A percentile compares a stretch with the other conserved stretches of the same genome.
These are phyloP conservation scores for Cataglyphis hispanica DNA, from an alignment of 1,140 invertebrate genomes.

Conservation along the genomic window DNA sequence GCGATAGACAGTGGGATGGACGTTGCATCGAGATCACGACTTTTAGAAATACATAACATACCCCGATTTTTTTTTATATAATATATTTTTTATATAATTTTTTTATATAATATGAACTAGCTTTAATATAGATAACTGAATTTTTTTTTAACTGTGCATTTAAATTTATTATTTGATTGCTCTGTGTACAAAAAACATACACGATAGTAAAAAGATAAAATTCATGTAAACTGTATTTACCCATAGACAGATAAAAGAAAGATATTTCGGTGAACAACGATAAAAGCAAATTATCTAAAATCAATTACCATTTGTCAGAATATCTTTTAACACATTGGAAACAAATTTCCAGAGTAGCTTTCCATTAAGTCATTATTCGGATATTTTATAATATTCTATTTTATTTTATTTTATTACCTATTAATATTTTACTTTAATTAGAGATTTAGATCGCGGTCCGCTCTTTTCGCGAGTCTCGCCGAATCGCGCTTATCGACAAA, in stretches of 20 bases:
- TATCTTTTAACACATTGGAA: background rate
- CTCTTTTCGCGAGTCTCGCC: background rate
- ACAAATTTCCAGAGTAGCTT: background rate
- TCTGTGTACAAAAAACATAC: background rate
- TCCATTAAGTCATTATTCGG: constrained; percentile 9
- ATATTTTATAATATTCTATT: background rate
- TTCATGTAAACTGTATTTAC: background rate
- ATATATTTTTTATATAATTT: no score
- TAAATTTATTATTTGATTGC: constrained; percentile 9
- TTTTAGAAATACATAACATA: constrained; percentile 54
- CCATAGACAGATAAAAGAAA: no score
- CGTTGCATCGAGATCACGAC: constrained; percentile 71
- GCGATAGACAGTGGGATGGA: constrained; percentile 68
- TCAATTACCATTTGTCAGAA: background rate
- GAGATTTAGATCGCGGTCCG: background rate
- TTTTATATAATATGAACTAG: no score
- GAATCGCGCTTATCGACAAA: background rate
- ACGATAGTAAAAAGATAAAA: constrained; percentile 6
- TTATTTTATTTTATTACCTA: no score
- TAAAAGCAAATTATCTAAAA: background rate
- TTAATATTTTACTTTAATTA: background rate
- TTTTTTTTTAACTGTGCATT: background rate
- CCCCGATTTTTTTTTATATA: constrained; percentile 36
- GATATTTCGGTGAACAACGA: no score
- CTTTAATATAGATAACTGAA: constrained; percentile 3